Percentiles rank a stretch among this genome's conserved stretches.
phyloP scores from a whole-genome alignment of 2,888 invertebrate genomes.

The Drosophila heteroneura region DNA sequence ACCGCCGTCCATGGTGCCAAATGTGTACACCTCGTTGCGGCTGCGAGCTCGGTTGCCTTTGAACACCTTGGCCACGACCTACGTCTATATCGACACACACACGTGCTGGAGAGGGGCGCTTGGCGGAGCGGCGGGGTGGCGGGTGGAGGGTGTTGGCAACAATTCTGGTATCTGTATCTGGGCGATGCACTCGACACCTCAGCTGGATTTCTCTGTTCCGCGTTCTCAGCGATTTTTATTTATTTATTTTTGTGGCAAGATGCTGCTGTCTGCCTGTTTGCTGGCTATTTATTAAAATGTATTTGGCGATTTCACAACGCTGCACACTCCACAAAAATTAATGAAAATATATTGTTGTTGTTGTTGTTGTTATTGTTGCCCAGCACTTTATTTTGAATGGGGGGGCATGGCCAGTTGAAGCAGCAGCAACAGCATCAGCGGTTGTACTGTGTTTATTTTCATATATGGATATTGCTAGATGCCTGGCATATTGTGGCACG shows the following conservation, averaged over 20 bases:
- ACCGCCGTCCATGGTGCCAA: slow-evolving; percentile 85
- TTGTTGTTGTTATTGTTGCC: slow-evolving; percentile 32
- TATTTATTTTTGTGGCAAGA: slow-evolving; percentile 65
- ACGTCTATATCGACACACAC: slow-evolving; percentile 45
- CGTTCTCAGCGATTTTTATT: slow-evolving; percentile 31
- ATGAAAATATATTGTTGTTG: background rate
- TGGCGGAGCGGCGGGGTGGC: background rate
- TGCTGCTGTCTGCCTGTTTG: slow-evolving; percentile 25
- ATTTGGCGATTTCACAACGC: slow-evolving; percentile 65
- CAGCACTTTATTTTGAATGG: slow-evolving; percentile 40
- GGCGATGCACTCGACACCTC: slow-evolving; percentile 68
- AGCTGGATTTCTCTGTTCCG: slow-evolving; percentile 36
- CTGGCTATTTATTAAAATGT: slow-evolving; percentile 71
- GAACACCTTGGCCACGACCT: slow-evolving; percentile 77
- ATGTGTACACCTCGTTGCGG: slow-evolving; percentile 82
- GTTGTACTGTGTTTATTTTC: slow-evolving; percentile 36
- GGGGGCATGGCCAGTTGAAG: slow-evolving; percentile 19
- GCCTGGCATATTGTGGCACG: slow-evolving; percentile 57
- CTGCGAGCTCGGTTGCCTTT: slow-evolving; percentile 56
- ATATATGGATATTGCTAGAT: slow-evolving; percentile 34
- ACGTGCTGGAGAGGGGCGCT: slow-evolving; percentile 12
- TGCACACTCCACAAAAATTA: slow-evolving; percentile 34
- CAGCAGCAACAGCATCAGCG: slow-evolving; percentile 5
- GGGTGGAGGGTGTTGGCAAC: slow-evolving; percentile 1
- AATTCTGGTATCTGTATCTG: slow-evolving; percentile 31